Base-by-base conservation (phyloP, 2,113 vertebrate species). In the Channa maculata region DNA sequence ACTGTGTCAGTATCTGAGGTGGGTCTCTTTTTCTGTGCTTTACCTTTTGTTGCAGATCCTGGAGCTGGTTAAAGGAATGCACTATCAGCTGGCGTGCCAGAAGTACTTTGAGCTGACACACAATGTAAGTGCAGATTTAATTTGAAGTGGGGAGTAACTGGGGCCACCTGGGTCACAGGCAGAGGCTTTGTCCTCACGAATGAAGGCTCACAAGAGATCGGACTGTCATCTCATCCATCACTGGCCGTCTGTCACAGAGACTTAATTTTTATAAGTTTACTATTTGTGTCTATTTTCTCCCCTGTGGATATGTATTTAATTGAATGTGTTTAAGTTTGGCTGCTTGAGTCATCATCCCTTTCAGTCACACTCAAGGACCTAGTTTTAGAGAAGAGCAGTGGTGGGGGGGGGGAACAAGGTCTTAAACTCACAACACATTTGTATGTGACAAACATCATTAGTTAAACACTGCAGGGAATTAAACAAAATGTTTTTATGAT, bases 101-200 rank as follows among this genome's bases (percentile, higher is more conserved):
- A 99, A 99, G 87, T 99, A 97, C 94, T 99, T 98, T 46, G 97
- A 99, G 90, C 82, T 98, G 90, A 96, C 94, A 0, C 98, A 99
- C 87, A 95, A 95, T 76, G 98, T 99, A 94, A 99, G 97, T 94
- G 88, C 33, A 73, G 67, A 43, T 79, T 90, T 69, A 2, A 60
- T 89, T 86, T 91, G 82, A 87, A 48, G 68, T 43, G 3, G 5
- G 5, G 58, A 75, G 5, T 82, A 83, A 61, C 68, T 64, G 52
- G 54, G 57, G 64, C 37, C 2, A 4, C 65, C 61, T 88, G 82
- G 89, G 37, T 87, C 54, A 77, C 66, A 85, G 71, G 74, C 85
- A 41, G 46, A 48, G 39, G 64, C 86, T 83, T 37, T 45, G 66
- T 70, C 51, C 58, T 81, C 67, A 55, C 38, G 48, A 63, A n/a